phyloP scores from a whole-genome alignment of 2,113 vertebrate species.

The Eptesicus fuscus region DNA sequence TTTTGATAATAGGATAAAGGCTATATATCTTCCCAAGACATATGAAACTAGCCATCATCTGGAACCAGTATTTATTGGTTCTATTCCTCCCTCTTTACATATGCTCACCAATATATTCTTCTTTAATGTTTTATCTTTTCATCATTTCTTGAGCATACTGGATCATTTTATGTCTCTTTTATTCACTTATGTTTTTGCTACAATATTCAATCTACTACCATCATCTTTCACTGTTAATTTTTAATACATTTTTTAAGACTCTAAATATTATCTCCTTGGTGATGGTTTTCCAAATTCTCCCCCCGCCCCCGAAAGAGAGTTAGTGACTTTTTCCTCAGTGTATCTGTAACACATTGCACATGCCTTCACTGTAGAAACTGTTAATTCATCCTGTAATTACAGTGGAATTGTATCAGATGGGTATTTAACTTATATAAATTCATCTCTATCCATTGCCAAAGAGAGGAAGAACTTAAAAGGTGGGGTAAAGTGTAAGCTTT shows the following conservation, averaged over 20 bases:
- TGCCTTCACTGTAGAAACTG: background rate
- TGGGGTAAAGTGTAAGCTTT: background rate
- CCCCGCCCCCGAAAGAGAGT: accelerated
- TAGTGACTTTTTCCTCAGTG: background rate
- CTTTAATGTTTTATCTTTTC: background rate
- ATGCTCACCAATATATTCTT: background rate
- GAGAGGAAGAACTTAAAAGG: background rate
- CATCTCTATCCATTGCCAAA: background rate
- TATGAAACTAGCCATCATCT: background rate
- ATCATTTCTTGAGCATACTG: background rate
- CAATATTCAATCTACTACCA: background rate
- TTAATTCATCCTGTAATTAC: background rate
- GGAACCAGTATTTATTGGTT: background rate
- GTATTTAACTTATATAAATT: background rate
- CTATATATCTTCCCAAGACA: background rate
- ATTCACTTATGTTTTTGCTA: background rate
- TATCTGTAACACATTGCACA: background rate
- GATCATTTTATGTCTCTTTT: background rate
- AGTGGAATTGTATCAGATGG: background rate
- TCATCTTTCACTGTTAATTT: background rate
- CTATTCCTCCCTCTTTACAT: background rate
- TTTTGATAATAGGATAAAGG: background rate
- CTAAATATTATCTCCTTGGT: background rate
- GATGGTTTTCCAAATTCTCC: background rate
- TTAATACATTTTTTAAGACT: background rate